Percentiles rank a stretch among this genome's conserved stretches.
These are phyloP conservation scores for Dolomedes plantarius DNA, from an alignment of 2,888 invertebrate genomes.

Conservation along the genomic window DNA sequence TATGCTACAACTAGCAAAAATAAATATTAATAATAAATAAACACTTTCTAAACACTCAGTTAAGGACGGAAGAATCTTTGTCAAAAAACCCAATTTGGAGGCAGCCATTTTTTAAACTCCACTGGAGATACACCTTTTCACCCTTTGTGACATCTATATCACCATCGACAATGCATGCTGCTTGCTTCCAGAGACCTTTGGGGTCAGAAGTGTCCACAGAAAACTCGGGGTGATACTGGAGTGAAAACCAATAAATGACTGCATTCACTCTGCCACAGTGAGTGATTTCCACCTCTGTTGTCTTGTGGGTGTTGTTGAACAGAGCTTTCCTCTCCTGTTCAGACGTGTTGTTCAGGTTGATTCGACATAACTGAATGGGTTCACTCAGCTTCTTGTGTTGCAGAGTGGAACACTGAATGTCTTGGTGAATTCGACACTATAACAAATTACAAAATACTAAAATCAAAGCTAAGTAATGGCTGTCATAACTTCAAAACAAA, in stretches of 20 bases:
- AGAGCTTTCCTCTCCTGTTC: constrained; percentile 28
- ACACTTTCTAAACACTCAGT: not conserved
- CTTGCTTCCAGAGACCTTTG: constrained; percentile 44
- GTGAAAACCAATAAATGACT: constrained; percentile 50
- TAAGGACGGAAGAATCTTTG: not conserved
- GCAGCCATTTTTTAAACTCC: constrained; percentile 57
- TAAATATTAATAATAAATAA: too few relatives aligned
- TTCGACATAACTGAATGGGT: constrained; percentile 40
- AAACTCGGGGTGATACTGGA: constrained; percentile 40
- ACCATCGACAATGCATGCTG: constrained; percentile 43
- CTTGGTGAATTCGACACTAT: constrained; percentile 62
- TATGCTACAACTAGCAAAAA: not conserved
- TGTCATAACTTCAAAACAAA: too few relatives aligned
- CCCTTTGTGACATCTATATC: constrained; percentile 33
- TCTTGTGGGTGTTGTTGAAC: constrained; percentile 21
- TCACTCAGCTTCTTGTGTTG: constrained; percentile 44
- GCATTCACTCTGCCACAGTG: constrained; percentile 35
- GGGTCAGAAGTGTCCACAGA: constrained; percentile 44
- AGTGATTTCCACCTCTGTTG: constrained; percentile 21
- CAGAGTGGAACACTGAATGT: constrained; percentile 47
- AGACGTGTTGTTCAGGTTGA: constrained; percentile 49
- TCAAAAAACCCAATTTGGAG: constrained; percentile 44
- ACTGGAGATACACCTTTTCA: constrained; percentile 44
- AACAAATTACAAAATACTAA: not conserved
- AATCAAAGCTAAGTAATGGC: not conserved